Conservation (phyloP, 2,888 invertebrate genomes). For the Volucella zonaria region DNA sequence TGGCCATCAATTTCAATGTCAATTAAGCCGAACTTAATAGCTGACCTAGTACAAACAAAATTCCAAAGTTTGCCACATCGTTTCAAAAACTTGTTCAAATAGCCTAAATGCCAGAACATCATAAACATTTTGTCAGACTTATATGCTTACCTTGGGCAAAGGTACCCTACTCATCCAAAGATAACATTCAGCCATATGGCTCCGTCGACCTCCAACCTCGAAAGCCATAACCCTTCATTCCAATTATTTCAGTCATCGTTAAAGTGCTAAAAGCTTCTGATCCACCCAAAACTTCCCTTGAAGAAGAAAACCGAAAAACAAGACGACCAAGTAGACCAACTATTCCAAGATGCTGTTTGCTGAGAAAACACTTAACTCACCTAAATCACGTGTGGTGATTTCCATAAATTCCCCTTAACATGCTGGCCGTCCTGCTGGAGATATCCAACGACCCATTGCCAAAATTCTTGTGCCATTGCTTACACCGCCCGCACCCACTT, state of each 20-base stretch:
- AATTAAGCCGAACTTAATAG: constrained; percentile 10
- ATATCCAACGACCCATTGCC: constrained; percentile 42
- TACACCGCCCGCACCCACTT: background rate
- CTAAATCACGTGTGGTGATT: constrained; percentile 73
- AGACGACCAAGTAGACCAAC: constrained; percentile 16
- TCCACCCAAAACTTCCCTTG: constrained; percentile 11
- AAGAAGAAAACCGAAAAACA: background rate
- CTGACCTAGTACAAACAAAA: constrained; percentile 27
- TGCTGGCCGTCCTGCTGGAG: constrained; percentile 35
- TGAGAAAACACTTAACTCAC: constrained; percentile 71
- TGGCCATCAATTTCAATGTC: constrained; percentile 8
- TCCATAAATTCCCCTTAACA: constrained; percentile 65
- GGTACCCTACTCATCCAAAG: background rate
- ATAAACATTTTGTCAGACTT: constrained; percentile 36
- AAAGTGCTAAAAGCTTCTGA: constrained; percentile 54
- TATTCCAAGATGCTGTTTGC: constrained; percentile 53
- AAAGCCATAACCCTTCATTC: constrained; percentile 53
- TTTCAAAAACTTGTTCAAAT: constrained; percentile 52
- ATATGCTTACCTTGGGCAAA: constrained; percentile 19
- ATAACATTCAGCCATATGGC: constrained; percentile 31
- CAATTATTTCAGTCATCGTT: constrained; percentile 40
- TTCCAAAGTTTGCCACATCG: constrained; percentile 27
- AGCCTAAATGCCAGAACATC: constrained; percentile 7
- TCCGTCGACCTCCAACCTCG: background rate
- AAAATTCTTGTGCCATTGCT: constrained; percentile 22